Evolutionary conservation across 2,888 invertebrate genomes (phyloP).

Genomic region (Drosophila eohydei): DNA sequence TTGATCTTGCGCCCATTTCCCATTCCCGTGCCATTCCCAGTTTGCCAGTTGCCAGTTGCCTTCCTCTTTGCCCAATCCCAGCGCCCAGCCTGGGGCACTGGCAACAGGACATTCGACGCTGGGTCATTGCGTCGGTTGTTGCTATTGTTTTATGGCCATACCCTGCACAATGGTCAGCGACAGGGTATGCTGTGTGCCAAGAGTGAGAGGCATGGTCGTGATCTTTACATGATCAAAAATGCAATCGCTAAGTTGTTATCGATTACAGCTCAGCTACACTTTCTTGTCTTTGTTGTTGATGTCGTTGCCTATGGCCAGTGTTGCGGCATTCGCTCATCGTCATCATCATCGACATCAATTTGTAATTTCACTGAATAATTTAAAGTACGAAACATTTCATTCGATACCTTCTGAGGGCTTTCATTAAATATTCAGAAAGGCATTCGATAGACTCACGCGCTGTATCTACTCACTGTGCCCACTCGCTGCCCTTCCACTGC

Average conservation of each 20-base stretch:
- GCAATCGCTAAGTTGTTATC: neutral
- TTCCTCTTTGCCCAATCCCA: neutral
- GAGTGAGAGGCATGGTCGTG: too few species aligned
- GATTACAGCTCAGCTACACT: neutral
- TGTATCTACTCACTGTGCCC: neutral
- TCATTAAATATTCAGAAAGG: conserved; percentile 48
- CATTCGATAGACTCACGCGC: neutral
- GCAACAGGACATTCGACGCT: conserved; percentile 22
- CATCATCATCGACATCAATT: conserved; percentile 64
- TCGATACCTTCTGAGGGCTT: conserved; percentile 52
- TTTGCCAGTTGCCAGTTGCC: too few species aligned
- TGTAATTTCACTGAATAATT: conserved; percentile 77
- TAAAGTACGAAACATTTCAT: conserved; percentile 47
- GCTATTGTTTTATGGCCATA: neutral
- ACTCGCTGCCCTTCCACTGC: neutral
- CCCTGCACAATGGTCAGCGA: neutral
- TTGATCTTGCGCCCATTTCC: conserved; percentile 51
- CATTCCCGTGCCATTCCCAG: neutral
- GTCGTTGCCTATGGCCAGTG: conserved; percentile 33
- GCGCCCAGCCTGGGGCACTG: conserved; percentile 2
- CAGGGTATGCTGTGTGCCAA: neutral
- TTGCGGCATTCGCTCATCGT: conserved; percentile 37
- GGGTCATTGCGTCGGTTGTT: conserved; percentile 6
- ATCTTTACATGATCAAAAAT: neutral
- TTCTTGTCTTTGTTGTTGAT: neutral